Evolutionary conservation across 1,140 invertebrate species (phyloP), one percentile per base, ranked within the genome.

Genomic region (Oryzaephilus surinamensis): DNA sequence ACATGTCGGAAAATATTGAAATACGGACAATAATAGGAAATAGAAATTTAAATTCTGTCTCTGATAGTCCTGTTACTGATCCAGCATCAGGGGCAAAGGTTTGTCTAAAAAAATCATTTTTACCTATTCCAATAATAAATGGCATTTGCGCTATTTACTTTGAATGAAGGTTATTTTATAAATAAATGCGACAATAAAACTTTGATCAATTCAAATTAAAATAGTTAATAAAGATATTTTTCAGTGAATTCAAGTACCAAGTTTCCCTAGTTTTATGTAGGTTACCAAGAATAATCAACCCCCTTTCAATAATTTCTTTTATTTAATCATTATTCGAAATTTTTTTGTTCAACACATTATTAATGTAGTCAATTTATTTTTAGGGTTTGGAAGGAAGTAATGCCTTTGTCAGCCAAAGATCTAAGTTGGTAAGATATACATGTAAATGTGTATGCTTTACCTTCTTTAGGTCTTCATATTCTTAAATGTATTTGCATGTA

Each of bases 41-140:
- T 38, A 45, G 54, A 34, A 57, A 62, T 44, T 48, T 58, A 28
- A 58, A 50, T 37, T 44, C 49, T 14, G 52, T 61, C 17, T 56
- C 58, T 38, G 66, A 69, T 47, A 64, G 60, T 46, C 66, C 66
- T n/a, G 58, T 69, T 35, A 67, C 65, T 12, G 66, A 69, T 54
- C 66, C 66, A 19, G 66, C 65, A 35, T 66, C 64, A 12, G 46
- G 43, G 10, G 50, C 48, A 17, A 67, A 67, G 60, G 60, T 65
- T 46, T 34, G 45, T 43, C 21, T 40, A 4, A 11, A 24, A 24
- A n/a, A n/a, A 24, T 7, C 5, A 6, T 24, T n/a, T 6, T n/a
- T n/a, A 24, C 10, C 10, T 6, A 24, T 11, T n/a, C 23, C 23
- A 24, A n/a, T 24, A n/a, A n/a, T 24, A 24, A 24, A n/a, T 24